Evolutionary conservation across 2,113 vertebrate genomes (phyloP).

Genomic region (Pseudolaguvia tuberculata): DNA sequence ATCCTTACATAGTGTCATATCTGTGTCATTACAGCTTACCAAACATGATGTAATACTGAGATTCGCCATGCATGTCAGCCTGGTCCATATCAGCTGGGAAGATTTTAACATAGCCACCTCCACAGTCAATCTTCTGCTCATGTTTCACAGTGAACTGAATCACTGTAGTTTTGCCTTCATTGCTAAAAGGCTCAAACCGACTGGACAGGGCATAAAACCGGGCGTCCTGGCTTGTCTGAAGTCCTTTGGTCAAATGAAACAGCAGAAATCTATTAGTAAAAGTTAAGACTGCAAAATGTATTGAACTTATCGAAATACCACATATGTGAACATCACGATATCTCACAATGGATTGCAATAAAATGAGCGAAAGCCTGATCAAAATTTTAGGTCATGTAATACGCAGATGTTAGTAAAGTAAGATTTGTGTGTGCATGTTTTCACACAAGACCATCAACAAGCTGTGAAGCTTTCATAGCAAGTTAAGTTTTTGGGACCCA

Average conservation of each 20-base stretch:
- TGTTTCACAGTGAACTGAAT: slow-evolving; percentile 85
- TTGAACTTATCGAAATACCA: too few species aligned
- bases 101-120: slow-evolving; percentile 81
- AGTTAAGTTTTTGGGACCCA: too few species aligned
- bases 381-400: too few species aligned
- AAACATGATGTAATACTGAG: slow-evolving; percentile 82
- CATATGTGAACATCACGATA: too few species aligned
- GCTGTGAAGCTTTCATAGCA: too few species aligned
- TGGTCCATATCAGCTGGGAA: slow-evolving; percentile 77
- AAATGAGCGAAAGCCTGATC: too few species aligned
- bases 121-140: slow-evolving; percentile 84
- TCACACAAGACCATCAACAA: too few species aligned
- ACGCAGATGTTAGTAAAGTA: too few species aligned
- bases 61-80: slow-evolving; percentile 71
- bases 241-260: slow-evolving; percentile 61
- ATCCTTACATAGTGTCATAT: too few species aligned
- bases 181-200: slow-evolving; percentile 78
- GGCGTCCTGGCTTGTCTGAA: slow-evolving; percentile 81
- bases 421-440: too few species aligned
- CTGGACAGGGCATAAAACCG: slow-evolving; percentile 80
- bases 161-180: slow-evolving; percentile 75
- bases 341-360: too few species aligned
- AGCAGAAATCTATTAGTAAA: neutral
- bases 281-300: too few species aligned
- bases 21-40: slow-evolving; percentile 62